Conservation (phyloP, 2,797 vertebrate species). For the Gobio occitaniae region DNA sequence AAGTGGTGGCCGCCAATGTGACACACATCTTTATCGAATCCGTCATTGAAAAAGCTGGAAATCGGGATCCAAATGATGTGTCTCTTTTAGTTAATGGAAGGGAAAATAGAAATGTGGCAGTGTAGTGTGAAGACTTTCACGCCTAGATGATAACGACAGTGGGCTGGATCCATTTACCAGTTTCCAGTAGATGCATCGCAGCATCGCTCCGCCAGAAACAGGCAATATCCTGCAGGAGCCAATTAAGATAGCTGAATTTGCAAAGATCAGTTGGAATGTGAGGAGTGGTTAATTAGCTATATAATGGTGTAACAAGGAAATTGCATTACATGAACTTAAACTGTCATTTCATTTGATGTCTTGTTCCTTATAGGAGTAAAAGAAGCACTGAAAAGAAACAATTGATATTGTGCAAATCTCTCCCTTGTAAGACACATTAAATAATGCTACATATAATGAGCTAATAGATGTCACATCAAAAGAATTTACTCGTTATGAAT, state of each 20-base stretch:
- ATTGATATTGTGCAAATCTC: constrained; percentile 26
- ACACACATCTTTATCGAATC: constrained; percentile 52
- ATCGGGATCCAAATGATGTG: constrained; percentile 68
- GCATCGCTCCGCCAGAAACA: constrained; percentile 29
- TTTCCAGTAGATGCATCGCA: constrained; percentile 18
- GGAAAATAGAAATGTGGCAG: constrained; percentile 73
- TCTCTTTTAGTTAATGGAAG: constrained; percentile 72
- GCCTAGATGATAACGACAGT: constrained; percentile 69
- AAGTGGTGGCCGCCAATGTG: background rate
- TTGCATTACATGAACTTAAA: constrained; percentile 50
- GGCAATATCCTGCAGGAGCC: constrained; percentile 58
- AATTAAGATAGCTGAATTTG: constrained; percentile 65
- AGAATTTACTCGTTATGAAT: constrained; percentile 72
- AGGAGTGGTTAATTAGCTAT: constrained; percentile 63
- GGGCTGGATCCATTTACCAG: constrained; percentile 51
- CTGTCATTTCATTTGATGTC: constrained; percentile 5
- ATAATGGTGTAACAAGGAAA: constrained; percentile 39
- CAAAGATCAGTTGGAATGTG: constrained; percentile 54
- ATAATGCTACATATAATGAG: constrained; percentile 67
- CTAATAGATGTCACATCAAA: constrained; percentile 72
- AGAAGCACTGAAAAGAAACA: constrained; percentile 49
- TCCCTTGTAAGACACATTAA: constrained; percentile 55
- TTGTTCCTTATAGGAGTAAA: constrained; percentile 41
- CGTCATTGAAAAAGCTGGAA: constrained; percentile 46
- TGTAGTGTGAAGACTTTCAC: constrained; percentile 64